These are phyloP conservation scores for Tetanocera ferruginea DNA, from an alignment of 2,888 invertebrate species.

Conservation along the genomic window DNA sequence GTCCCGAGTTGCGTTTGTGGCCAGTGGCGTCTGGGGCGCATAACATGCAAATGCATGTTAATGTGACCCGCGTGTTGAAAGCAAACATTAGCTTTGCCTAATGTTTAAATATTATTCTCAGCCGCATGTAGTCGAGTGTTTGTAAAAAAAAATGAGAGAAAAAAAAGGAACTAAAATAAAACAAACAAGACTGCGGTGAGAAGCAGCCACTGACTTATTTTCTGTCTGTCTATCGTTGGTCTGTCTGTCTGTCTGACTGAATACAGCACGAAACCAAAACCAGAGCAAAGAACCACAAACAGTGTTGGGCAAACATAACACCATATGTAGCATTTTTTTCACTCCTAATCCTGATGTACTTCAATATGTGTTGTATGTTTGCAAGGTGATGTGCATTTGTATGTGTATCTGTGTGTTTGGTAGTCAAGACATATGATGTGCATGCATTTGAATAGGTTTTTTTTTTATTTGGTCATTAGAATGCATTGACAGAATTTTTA, in stretches of 20 bases:
- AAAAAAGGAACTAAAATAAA: neutral
- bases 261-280: too few species aligned
- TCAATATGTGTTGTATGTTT: neutral
- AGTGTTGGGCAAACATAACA: neutral
- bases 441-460: too few species aligned
- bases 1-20: neutral
- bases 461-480: too few species aligned
- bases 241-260: too few species aligned
- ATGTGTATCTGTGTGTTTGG: slow-evolving; percentile 26
- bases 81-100: neutral
- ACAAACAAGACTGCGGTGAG: neutral
- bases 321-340: too few species aligned
- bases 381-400: neutral
- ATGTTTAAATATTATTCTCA: neutral
- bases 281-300: neutral
- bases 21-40: neutral
- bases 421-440: neutral
- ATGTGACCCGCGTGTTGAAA: neutral
- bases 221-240: neutral
- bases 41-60: neutral
- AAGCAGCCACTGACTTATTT: slow-evolving; percentile 1
- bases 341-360: neutral
- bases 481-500: too few species aligned
- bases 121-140: neutral
- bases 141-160: neutral